A percentile compares a stretch with the other conserved stretches of the same genome.
Conservation (phyloP, 2,113 vertebrate species). For the Aphelocoma coerulescens region DNA sequence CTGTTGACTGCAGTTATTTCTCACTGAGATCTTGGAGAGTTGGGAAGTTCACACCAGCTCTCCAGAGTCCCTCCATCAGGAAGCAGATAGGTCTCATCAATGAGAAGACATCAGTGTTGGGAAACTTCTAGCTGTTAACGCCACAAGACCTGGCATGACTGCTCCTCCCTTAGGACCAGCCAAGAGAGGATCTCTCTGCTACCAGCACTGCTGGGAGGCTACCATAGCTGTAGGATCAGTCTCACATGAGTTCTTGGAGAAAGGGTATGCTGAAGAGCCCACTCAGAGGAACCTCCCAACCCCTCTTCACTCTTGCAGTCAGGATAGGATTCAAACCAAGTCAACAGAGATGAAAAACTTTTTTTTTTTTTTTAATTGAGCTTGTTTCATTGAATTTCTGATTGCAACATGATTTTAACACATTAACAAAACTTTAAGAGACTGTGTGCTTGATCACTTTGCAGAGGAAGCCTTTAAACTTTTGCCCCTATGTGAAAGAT, state of each 20-base stretch:
- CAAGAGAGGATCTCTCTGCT: neutral
- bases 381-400: neutral
- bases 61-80: rapidly evolving
- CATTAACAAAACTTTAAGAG: neutral
- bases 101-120: neutral
- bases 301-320: neutral
- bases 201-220: neutral
- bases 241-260: neutral
- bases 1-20: neutral
- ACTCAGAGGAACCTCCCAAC: neutral
- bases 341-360: neutral
- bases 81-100: neutral
- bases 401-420: neutral
- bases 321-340: neutral
- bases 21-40: neutral
- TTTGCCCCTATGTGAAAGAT: neutral
- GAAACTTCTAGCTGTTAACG: neutral
- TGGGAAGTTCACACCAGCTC: neutral
- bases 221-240: neutral
- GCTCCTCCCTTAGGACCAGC: neutral
- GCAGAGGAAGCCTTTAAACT: neutral
- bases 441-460: neutral
- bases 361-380: neutral
- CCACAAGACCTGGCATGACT: neutral
- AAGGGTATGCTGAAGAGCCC: neutral